Evolutionary conservation across 2,113 vertebrate species (phyloP).

Genomic region (Paracanthobrama guichenoti): DNA sequence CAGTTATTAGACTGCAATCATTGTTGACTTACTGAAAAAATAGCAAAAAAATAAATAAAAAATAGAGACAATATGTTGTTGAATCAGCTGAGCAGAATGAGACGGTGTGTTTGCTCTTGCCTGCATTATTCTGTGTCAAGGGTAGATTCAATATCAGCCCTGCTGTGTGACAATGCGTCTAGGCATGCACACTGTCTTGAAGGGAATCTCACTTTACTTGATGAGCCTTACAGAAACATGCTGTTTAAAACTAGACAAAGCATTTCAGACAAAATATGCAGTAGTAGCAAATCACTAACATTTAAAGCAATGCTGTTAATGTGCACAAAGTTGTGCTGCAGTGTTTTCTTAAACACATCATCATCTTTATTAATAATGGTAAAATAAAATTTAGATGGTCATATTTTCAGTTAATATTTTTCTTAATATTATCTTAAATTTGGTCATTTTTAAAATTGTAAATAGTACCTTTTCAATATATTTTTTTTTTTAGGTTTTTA

Average conservation of each 20-base stretch:
- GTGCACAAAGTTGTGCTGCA: slow-evolving; percentile 53
- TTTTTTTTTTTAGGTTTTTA: slow-evolving; percentile 53
- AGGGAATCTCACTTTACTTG: slow-evolving; percentile 58
- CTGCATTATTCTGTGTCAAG: background rate
- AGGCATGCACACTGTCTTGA: slow-evolving; percentile 46
- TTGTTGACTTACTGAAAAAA: background rate
- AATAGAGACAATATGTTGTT: background rate
- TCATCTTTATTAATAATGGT: slow-evolving; percentile 50
- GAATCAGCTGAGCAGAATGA: slow-evolving; percentile 10
- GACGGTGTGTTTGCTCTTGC: slow-evolving; percentile 8
- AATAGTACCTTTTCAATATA: slow-evolving; percentile 53
- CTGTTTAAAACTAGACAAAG: slow-evolving; percentile 53
- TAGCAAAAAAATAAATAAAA: slow-evolving; percentile 1
- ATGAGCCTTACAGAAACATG: slow-evolving; percentile 57
- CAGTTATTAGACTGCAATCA: slow-evolving; percentile 18
- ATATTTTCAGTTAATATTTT: slow-evolving; percentile 51
- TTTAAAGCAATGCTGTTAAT: slow-evolving; percentile 42
- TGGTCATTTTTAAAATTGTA: slow-evolving; percentile 61
- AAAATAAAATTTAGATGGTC: slow-evolving; percentile 52
- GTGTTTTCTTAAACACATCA: slow-evolving; percentile 55
- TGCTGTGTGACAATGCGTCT: background rate
- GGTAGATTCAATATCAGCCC: background rate
- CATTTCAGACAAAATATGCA: slow-evolving; percentile 42
- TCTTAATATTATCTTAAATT: slow-evolving; percentile 52
- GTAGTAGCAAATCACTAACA: slow-evolving; percentile 49